Percentiles rank a stretch among this genome's conserved stretches.
phyloP scores from a whole-genome alignment of 2,113 vertebrate species.

The Clupea harengus region DNA sequence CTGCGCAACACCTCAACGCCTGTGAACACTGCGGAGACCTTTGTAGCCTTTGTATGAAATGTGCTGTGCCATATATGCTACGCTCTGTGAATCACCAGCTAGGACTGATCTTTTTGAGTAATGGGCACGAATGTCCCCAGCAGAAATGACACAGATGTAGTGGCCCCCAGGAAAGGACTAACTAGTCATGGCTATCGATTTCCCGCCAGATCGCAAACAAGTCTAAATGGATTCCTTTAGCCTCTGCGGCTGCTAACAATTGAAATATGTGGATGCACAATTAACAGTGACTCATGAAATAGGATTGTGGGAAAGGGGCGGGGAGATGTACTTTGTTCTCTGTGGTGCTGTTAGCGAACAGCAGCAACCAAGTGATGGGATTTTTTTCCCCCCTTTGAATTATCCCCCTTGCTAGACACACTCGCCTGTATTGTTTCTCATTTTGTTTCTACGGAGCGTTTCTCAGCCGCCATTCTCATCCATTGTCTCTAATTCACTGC shows the following conservation, averaged over 20 bases:
- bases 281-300: slow-evolving; percentile 1
- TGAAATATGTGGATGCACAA: slow-evolving; percentile 12
- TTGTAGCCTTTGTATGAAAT: not conserved
- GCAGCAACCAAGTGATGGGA: not conserved
- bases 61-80: not conserved
- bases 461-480: not conserved
- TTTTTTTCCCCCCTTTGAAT: not conserved
- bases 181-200: slow-evolving; percentile 4
- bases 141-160: not conserved
- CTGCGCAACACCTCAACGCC: not conserved
- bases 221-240: slow-evolving; percentile 9
- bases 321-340: not conserved
- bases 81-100: not conserved
- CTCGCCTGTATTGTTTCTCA: not conserved
- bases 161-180: not conserved
- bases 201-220: not conserved
- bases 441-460: not conserved
- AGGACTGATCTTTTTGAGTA: slow-evolving; percentile 11
- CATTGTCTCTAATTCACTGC: not conserved
- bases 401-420: not conserved
- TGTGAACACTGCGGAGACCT: not conserved
- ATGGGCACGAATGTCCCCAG: not conserved
- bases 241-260: not conserved
- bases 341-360: not conserved
- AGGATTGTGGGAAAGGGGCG: not conserved